Conservation (phyloP, 2,797 vertebrate species). For the Anabas testudineus region DNA sequence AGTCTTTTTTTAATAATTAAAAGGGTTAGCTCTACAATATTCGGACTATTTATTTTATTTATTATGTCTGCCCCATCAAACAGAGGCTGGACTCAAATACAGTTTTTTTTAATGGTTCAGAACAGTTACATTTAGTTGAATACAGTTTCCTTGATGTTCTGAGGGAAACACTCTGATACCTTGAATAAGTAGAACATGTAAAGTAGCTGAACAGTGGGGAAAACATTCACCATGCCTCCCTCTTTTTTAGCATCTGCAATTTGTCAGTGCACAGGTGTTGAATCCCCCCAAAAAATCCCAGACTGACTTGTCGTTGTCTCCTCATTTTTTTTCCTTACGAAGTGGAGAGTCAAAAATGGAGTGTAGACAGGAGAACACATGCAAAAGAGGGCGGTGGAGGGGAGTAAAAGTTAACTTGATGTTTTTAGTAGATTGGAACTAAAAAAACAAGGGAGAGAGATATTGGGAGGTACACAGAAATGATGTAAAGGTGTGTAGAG, state of each 20-base stretch:
- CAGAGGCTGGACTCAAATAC: background rate
- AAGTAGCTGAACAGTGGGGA: background rate
- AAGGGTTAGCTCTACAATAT: slow-evolving; percentile 7
- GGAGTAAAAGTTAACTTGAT: background rate
- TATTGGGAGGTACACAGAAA: background rate
- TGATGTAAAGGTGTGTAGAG: too few species aligned
- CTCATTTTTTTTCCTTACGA: background rate
- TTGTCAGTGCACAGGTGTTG: slow-evolving; percentile 23
- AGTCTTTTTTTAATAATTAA: slow-evolving; percentile 12
- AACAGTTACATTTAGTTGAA: background rate
- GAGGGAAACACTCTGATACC: background rate
- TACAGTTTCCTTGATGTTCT: background rate
- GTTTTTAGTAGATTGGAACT: background rate
- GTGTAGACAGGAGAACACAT: background rate
- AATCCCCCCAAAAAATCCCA: slow-evolving; percentile 5
- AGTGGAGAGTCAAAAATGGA: slow-evolving; percentile 3
- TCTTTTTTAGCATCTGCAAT: background rate
- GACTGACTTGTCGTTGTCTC: background rate
- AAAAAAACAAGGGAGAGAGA: background rate
- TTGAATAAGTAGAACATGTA: background rate
- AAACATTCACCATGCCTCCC: background rate
- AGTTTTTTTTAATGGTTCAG: background rate
- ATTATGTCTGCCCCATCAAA: slow-evolving; percentile 2
- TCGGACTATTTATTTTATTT: slow-evolving; percentile 22
- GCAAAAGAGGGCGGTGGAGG: background rate